Evolutionary conservation across 2,797 vertebrate genomes (phyloP).

Genomic region (Sebastes hubbsi): DNA sequence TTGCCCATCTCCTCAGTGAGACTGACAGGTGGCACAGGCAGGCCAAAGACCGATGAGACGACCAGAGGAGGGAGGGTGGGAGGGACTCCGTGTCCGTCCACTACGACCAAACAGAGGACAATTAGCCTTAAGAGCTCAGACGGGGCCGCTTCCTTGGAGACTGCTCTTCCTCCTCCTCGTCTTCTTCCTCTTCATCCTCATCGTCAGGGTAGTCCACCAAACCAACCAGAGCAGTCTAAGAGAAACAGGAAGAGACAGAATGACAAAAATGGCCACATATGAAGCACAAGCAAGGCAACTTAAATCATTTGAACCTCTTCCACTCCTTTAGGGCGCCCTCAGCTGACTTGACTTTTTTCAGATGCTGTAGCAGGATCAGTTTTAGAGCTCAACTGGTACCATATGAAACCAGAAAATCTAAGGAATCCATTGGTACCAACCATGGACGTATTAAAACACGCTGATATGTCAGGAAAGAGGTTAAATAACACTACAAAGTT

Average conservation of each 20-base stretch:
- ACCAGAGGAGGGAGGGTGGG: slow-evolving; percentile 71
- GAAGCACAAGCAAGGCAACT: not conserved
- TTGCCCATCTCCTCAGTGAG: slow-evolving; percentile 57
- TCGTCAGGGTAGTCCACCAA: slow-evolving; percentile 99
- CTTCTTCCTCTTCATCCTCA: slow-evolving; percentile 97
- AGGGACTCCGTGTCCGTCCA: slow-evolving; percentile 81
- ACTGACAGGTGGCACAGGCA: slow-evolving; percentile 52
- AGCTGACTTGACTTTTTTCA: too few species aligned
- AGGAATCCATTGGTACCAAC: too few species aligned
- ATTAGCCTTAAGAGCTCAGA: slow-evolving; percentile 90
- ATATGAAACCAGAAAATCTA: too few species aligned
- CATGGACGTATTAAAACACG: too few species aligned
- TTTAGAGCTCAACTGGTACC: too few species aligned
- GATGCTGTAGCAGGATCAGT: too few species aligned
- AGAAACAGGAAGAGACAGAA: not conserved
- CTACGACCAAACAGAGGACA: slow-evolving; percentile 80
- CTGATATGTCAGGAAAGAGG: too few species aligned
- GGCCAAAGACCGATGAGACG: slow-evolving; percentile 72
- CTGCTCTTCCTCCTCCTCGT: slow-evolving; percentile 93
- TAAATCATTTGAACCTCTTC: not conserved
- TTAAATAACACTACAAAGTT: too few species aligned
- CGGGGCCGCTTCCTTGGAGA: slow-evolving; percentile 95
- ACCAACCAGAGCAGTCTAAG: slow-evolving; percentile 92
- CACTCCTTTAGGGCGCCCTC: too few species aligned
- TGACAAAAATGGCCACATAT: not conserved